Evolutionary conservation across 1,140 invertebrate genomes (phyloP).

Genomic region (Drosophila pectinifera): DNA sequence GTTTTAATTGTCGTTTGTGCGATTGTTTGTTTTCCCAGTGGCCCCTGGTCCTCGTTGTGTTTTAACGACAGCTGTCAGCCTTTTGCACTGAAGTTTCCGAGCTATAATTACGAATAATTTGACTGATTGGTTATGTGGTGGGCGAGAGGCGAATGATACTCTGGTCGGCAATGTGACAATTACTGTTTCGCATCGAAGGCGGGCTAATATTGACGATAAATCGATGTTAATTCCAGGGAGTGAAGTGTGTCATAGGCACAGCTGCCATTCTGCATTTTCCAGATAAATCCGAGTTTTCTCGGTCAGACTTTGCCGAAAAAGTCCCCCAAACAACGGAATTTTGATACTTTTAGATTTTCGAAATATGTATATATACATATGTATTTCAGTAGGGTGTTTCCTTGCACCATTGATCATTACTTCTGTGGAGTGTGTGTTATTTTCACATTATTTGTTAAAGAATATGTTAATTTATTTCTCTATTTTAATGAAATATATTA

Average conservation of each 20-base stretch:
- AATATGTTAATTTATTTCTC: no score
- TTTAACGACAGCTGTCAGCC: slow-evolving; percentile 62
- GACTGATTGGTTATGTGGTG: slow-evolving; percentile 47
- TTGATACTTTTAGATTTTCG: no score
- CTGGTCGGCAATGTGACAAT: background rate
- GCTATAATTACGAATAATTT: slow-evolving; percentile 59
- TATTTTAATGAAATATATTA: no score
- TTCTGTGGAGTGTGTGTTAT: no score
- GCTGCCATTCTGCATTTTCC: background rate
- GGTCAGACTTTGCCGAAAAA: background rate
- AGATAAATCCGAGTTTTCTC: background rate
- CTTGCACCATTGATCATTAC: no score
- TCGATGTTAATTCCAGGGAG: background rate
- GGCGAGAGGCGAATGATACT: no score
- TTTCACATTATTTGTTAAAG: no score
- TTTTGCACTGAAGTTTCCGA: slow-evolving; percentile 41
- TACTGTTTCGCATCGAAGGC: slow-evolving; percentile 1
- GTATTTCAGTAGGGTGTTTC: background rate
- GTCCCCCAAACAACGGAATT: no score
- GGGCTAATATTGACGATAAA: background rate
- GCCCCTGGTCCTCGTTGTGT: slow-evolving; percentile 13
- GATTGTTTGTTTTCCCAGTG: slow-evolving; percentile 36
- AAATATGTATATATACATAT: background rate
- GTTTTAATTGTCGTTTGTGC: slow-evolving; percentile 42
- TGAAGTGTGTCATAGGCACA: no score